Conservation (phyloP, 2,888 invertebrate species). For the Crossocerus cetratus region DNA sequence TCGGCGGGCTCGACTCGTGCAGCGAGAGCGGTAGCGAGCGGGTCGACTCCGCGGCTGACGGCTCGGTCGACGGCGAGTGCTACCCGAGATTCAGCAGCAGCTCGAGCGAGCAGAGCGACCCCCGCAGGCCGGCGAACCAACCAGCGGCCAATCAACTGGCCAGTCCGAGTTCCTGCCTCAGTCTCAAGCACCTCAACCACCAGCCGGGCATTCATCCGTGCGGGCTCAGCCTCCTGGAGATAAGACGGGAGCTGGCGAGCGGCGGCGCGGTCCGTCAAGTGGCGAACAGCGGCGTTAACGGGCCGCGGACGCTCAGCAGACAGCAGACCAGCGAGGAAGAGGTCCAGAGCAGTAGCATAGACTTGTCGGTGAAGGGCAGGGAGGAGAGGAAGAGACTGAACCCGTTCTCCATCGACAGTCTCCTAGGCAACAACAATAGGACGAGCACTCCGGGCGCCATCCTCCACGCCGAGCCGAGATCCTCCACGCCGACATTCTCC, state of each 20-base stretch:
- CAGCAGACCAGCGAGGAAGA: constrained; percentile 68
- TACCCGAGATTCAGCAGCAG: constrained; percentile 77
- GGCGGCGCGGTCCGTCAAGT: constrained; percentile 55
- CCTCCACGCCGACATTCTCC: constrained; percentile 67
- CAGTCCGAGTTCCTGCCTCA: constrained; percentile 61
- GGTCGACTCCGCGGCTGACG: constrained; percentile 77
- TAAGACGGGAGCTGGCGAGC: constrained; percentile 76
- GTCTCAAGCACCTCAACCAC: constrained; percentile 68
- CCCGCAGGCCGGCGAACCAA: constrained; percentile 42
- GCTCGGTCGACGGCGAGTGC: constrained; percentile 81
- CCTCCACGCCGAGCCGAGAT: constrained; percentile 64
- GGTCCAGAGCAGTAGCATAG: constrained; percentile 74
- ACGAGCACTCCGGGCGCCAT: constrained; percentile 58
- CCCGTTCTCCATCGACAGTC: constrained; percentile 94
- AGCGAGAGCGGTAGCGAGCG: constrained; percentile 82
- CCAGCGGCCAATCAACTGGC: constrained; percentile 47
- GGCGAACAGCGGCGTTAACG: constrained; percentile 45
- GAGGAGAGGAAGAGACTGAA: constrained; percentile 84
- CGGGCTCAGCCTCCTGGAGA: constrained; percentile 76
- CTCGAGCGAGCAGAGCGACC: constrained; percentile 72
- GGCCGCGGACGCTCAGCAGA: constrained; percentile 28
- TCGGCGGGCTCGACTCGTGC: constrained; percentile 86
- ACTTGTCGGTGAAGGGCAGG: constrained; percentile 78
- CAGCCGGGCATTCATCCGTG: constrained; percentile 74
- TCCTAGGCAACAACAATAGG: constrained; percentile 79